These are phyloP conservation scores for Anneissia japonica DNA, from an alignment of 35 echinoderm and acorn worm genomes.

Conservation along the genomic window DNA sequence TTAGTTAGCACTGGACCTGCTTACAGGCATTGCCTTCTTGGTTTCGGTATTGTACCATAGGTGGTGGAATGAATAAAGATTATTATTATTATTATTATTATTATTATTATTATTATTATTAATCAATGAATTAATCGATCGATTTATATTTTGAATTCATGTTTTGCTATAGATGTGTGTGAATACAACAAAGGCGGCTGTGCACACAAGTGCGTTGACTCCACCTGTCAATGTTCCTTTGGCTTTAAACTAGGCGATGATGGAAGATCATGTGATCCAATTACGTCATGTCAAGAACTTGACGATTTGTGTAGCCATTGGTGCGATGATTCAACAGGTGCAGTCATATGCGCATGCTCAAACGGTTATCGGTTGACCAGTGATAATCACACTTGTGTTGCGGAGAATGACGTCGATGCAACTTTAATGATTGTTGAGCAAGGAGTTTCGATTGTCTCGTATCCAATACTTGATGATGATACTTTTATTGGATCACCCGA, in stretches of 20 bases:
- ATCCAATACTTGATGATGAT: not conserved
- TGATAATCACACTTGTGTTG: not conserved
- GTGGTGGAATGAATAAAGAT: too few species aligned
- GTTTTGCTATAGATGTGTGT: not conserved
- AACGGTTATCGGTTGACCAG: not conserved
- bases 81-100: too few species aligned
- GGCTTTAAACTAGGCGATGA: not conserved
- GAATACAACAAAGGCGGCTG: not conserved
- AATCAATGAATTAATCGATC: too few species aligned
- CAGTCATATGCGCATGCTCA: not conserved
- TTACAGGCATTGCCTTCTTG: too few species aligned
- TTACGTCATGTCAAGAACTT: not conserved
- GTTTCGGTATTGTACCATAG: too few species aligned
- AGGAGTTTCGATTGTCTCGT: not conserved
- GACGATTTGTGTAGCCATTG: not conserved
- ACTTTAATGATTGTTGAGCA: not conserved
- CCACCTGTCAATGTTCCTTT: not conserved
- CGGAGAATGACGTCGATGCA: not conserved
- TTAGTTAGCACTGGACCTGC: too few species aligned
- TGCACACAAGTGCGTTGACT: not conserved
- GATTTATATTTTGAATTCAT: too few species aligned
- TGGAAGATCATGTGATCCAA: not conserved
- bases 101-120: too few species aligned
- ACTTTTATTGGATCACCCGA: not conserved
- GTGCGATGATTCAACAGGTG: not conserved